phyloP scores from a whole-genome alignment of 2,888 invertebrate genomes.

The Scaptomyza tumidula region DNA sequence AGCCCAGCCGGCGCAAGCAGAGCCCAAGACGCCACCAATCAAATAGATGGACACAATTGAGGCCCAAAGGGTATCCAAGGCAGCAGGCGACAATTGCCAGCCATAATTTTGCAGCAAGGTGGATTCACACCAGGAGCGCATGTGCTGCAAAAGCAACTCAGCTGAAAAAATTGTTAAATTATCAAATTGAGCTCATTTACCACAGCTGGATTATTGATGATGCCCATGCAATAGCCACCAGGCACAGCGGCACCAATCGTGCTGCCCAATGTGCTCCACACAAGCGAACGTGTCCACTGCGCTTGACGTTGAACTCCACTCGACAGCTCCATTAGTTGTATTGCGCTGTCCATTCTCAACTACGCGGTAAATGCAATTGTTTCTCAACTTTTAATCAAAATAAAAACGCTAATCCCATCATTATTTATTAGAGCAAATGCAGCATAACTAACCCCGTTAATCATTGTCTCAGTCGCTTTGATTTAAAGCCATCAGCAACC shows the following conservation, averaged over 20 bases:
- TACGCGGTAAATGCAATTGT: background rate
- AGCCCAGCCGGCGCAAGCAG: conserved; percentile 90
- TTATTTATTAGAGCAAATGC: conserved; percentile 24
- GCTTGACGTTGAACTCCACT: background rate
- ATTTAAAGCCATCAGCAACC: conserved; percentile 88
- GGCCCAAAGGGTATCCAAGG: conserved; percentile 90
- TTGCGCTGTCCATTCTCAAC: conserved; percentile 21
- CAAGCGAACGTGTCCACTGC: conserved; percentile 47
- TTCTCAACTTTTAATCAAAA: conserved; percentile 12
- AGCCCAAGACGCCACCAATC: conserved; percentile 94
- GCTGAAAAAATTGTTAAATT: background rate
- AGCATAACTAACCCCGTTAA: conserved; percentile 3
- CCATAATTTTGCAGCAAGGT: conserved; percentile 87
- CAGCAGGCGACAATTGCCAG: conserved; percentile 83
- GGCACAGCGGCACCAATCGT: conserved; percentile 89
- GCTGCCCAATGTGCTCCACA: conserved; percentile 56
- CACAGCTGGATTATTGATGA: conserved; percentile 91
- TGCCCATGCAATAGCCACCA: conserved; percentile 92
- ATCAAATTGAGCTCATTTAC: conserved; percentile 85
- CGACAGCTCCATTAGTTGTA: conserved; percentile 11
- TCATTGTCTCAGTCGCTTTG: conserved; percentile 70
- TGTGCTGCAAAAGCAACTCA: conserved; percentile 84
- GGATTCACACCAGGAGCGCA: conserved; percentile 89
- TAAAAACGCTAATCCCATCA: conserved; percentile 14
- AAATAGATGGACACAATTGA: conserved; percentile 93